Evolutionary conservation across 1,140 invertebrate genomes (phyloP), one percentile per base, ranked within the genome.

Genomic region (Kradibia gibbosae): DNA sequence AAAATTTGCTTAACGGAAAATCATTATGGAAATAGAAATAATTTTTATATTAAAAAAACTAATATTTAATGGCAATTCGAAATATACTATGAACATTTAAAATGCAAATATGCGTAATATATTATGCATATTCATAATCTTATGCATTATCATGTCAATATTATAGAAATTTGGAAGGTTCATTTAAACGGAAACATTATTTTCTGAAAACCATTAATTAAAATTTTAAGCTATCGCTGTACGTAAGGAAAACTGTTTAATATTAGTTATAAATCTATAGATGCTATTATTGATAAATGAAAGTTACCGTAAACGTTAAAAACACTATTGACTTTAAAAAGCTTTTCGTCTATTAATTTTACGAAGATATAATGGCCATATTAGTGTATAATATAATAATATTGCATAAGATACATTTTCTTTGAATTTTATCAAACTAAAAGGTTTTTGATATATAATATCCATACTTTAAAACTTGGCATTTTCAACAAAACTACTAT

Each of bases 361-460:
- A 67, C 4, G 7, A 39, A 67, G 20, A 39, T n/a, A 39, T 67
- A 67, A 67, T 39, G 15, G 34, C 34, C 20, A 1, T n/a, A 39
- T 39, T 39, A 67, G 5, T 67, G 7, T n/a, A n/a, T 67, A 39
- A 39, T 67, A 67, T 39, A 67, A 67, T 67, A 67, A 67, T 67
- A 67, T n/a, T 36, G 22, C 15, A 28, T 67, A 39, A 67, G 34
- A 67, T 39, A n/a, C 17, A 67, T 67, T 67, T 67, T 67, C 62
- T 67, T 8, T 39, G 62, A 67, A 67, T 67, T 67, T 67, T 67
- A 67, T 67, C 62, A 67, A 67, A 67, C 62, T 67, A 67, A 67
- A 67, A 67, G 34, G 62, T 67, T 67, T 67, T 67, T 39, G 34
- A 11, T 39, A 67, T 67, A 67, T n/a, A 67, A 39, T 39, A 67